Evolutionary conservation across 2,888 invertebrate genomes (phyloP).

Genomic region (Leucophenga montana): DNA sequence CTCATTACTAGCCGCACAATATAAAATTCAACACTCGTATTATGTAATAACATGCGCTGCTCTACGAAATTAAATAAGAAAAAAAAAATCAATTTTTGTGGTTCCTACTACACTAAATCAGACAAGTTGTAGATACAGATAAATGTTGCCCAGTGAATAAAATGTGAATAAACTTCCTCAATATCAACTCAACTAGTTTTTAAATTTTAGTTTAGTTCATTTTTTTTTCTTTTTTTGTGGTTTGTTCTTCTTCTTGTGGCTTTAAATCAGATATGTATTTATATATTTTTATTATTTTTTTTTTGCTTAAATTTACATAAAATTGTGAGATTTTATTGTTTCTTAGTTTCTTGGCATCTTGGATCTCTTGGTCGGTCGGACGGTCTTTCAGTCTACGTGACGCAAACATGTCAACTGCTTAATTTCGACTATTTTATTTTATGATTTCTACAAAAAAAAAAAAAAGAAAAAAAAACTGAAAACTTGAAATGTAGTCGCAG

Average conservation of each 20-base stretch:
- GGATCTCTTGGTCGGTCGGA: background rate
- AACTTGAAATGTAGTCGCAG: slow-evolving; percentile 42
- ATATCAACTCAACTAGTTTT: slow-evolving; percentile 18
- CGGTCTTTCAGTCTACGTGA: background rate
- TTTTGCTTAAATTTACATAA: background rate
- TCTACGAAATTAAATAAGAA: no score
- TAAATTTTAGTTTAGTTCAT: background rate
- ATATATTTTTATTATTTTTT: no score
- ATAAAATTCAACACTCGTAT: no score
- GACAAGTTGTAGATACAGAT: background rate
- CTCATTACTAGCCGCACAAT: no score
- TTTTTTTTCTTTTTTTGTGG: slow-evolving; percentile 3
- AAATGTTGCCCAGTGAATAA: background rate
- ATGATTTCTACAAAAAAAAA: slow-evolving; percentile 37
- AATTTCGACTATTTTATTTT: slow-evolving; percentile 22
- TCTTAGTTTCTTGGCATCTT: background rate
- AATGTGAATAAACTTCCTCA: slow-evolving; percentile 24
- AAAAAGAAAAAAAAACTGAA: slow-evolving; percentile 44
- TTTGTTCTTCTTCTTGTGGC: background rate
- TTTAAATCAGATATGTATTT: slow-evolving; percentile 11
- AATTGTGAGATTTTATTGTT: slow-evolving; percentile 1
- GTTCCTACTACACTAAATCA: slow-evolving; percentile 12
- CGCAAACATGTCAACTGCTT: slow-evolving; percentile 14
- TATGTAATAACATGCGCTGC: no score
- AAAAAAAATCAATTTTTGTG: background rate